phyloP scores from a whole-genome alignment of 2,888 invertebrate species.

The Philonicus albiceps region DNA sequence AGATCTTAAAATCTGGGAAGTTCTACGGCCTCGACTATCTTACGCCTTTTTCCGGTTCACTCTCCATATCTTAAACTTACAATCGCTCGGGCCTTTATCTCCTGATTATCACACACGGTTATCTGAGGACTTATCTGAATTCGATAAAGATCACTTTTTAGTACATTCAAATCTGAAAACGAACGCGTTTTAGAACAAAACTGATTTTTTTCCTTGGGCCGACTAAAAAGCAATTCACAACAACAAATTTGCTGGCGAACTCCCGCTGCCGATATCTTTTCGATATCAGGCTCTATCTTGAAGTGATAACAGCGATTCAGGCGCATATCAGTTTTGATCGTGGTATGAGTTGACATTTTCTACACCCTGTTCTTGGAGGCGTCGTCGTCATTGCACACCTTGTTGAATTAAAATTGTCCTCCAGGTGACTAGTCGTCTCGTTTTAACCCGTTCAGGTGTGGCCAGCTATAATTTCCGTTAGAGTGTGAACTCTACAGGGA shows the following conservation, averaged over 20 bases:
- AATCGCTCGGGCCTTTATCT: slow-evolving; percentile 20
- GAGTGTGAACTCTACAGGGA: neutral
- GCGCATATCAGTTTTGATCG: slow-evolving; percentile 34
- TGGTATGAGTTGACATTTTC: neutral
- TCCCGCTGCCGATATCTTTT: slow-evolving; percentile 50
- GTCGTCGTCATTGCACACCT: neutral
- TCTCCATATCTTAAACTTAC: slow-evolving; percentile 30
- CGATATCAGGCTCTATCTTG: slow-evolving; percentile 52
- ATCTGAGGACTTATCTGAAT: slow-evolving; percentile 45
- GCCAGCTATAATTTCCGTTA: neutral
- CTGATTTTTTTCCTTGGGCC: slow-evolving; percentile 2
- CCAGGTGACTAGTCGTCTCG: neutral
- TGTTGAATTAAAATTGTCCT: neutral
- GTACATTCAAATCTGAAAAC: slow-evolving; percentile 38
- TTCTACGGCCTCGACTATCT: neutral
- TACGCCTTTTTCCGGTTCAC: slow-evolving; percentile 11
- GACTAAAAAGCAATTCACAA: slow-evolving; percentile 9
- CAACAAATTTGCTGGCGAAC: slow-evolving; percentile 30
- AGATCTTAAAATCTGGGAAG: neutral
- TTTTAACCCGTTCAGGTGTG: slow-evolving; percentile 19
- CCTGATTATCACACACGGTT: slow-evolving; percentile 40
- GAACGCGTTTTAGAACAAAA: slow-evolving; percentile 38
- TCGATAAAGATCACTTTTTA: slow-evolving; percentile 49
- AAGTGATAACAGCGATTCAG: slow-evolving; percentile 51
- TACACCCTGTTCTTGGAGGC: slow-evolving; percentile 29